A percentile compares a stretch with the other conserved stretches of the same genome.
Conservation (phyloP, 2,888 invertebrate species). For the Deilephila elpenor region DNA sequence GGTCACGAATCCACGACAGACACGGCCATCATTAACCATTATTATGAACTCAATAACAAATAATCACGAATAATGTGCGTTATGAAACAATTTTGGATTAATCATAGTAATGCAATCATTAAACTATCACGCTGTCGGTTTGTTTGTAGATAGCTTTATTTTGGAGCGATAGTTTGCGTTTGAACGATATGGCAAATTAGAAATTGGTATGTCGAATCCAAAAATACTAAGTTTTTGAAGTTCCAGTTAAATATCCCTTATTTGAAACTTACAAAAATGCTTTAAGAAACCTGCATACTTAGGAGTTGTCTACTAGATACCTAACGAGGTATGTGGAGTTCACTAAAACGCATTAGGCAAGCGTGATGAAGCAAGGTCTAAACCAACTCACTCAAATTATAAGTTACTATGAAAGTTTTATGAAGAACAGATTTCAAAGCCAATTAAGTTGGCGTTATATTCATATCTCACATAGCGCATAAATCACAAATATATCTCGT, state of each 20-base stretch:
- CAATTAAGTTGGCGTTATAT: neutral
- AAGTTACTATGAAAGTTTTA: no score
- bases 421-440: neutral
- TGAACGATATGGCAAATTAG: no score
- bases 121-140: neutral
- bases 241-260: no score
- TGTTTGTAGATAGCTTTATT: neutral
- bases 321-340: no score
- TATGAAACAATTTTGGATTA: conserved; percentile 13
- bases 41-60: conserved; percentile 17
- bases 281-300: no score
- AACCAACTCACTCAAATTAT: no score
- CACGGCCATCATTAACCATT: conserved; percentile 2
- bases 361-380: no score
- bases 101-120: conserved; percentile 18
- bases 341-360: no score
- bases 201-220: no score
- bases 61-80: conserved; percentile 10
- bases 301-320: no score
- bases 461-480: conserved; percentile 11
- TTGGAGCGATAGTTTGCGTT: neutral
- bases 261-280: no score
- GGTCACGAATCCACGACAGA: conserved; percentile 28
- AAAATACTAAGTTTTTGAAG: no score
- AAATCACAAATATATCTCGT: neutral